These are phyloP conservation scores for Hartigia nigra DNA, from an alignment of 2,888 invertebrate species.

Conservation along the genomic window DNA sequence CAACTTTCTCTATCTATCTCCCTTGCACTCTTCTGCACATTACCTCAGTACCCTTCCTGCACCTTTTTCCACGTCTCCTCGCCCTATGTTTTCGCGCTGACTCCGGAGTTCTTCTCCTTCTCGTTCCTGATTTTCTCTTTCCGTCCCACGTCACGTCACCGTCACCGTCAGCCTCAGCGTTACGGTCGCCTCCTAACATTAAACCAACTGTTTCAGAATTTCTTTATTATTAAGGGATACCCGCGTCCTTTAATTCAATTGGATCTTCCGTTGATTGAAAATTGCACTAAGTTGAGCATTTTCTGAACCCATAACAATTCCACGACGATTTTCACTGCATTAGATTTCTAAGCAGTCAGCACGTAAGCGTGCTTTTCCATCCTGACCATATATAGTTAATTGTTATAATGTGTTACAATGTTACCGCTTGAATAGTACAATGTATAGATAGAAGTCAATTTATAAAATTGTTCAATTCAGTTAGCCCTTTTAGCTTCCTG, in stretches of 20 bases:
- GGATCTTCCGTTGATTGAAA: neutral
- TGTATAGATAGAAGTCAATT: neutral
- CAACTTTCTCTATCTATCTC: slow-evolving; percentile 4
- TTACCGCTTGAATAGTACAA: neutral
- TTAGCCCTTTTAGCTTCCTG: neutral
- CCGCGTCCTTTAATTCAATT: neutral
- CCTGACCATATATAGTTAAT: neutral
- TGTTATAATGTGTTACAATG: neutral
- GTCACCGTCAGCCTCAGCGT: neutral
- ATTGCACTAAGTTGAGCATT: neutral
- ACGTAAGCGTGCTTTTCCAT: neutral
- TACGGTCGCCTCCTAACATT: neutral
- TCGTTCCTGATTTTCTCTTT: slow-evolving; percentile 10
- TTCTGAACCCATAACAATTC: neutral
- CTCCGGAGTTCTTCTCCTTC: neutral
- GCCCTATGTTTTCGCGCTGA: slow-evolving; percentile 12
- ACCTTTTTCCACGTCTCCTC: slow-evolving; percentile 18
- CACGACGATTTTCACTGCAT: neutral
- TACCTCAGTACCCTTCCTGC: neutral
- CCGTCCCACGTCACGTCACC: slow-evolving; percentile 11
- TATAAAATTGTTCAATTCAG: neutral
- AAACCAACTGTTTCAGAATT: neutral
- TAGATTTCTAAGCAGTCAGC: slow-evolving; percentile 1
- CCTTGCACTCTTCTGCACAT: neutral
- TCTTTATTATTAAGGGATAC: neutral